phyloP scores from a whole-genome alignment of 2,113 vertebrate genomes.

The Nettapus auritus region DNA sequence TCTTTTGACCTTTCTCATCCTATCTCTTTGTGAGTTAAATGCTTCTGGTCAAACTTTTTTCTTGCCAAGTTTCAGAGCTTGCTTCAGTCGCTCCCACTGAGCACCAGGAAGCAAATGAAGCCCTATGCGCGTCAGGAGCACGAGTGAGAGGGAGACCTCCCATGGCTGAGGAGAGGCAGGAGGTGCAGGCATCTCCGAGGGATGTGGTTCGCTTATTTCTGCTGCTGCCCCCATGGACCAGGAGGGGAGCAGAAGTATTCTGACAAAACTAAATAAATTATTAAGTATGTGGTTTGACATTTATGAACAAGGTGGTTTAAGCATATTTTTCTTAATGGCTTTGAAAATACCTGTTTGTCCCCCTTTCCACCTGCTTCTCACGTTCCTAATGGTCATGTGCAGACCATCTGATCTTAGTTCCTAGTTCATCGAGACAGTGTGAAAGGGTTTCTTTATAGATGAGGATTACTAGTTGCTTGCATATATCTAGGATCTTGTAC shows the following conservation, averaged over 20 bases:
- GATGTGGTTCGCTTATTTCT: neutral
- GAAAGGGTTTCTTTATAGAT: neutral
- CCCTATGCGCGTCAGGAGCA: neutral
- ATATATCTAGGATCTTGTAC: neutral
- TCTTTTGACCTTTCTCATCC: conserved; percentile 6
- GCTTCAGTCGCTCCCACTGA: neutral
- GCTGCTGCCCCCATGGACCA: neutral
- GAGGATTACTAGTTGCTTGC: neutral
- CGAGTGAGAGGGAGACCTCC: neutral
- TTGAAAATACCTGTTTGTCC: neutral
- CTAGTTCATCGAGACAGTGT: neutral
- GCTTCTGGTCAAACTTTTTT: neutral
- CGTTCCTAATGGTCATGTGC: neutral
- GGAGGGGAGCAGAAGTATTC: neutral
- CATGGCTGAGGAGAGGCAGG: neutral
- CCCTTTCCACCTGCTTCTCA: neutral
- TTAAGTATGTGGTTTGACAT: neutral
- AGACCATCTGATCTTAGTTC: neutral
- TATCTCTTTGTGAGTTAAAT: neutral
- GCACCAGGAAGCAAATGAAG: neutral
- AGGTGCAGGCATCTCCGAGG: neutral
- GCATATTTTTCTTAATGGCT: neutral
- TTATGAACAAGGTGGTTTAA: neutral
- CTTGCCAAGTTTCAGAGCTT: neutral
- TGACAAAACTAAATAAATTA: neutral